phyloP scores from a whole-genome alignment of 2,888 invertebrate species.

The Nemurella pictetii region DNA sequence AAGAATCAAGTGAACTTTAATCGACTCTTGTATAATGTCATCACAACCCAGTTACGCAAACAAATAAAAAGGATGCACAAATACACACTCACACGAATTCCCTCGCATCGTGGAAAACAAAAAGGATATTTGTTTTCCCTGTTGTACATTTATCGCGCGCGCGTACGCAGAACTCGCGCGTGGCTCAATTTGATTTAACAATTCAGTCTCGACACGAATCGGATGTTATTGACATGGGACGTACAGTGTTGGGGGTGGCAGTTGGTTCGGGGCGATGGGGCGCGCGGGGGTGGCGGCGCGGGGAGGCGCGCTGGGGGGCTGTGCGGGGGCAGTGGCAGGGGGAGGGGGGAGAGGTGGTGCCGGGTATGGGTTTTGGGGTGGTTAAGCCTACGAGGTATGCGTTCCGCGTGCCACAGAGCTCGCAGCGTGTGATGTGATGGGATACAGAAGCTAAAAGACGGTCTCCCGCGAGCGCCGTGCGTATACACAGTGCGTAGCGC shows the following conservation, averaged over 20 bases:
- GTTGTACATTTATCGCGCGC: neutral
- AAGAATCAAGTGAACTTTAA: neutral
- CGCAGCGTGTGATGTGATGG: conserved; percentile 2
- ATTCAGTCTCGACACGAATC: neutral
- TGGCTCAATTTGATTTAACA: neutral
- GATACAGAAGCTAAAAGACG: conserved; percentile 19
- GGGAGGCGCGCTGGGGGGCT: neutral
- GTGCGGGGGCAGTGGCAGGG: neutral
- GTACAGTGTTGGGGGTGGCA: conserved; percentile 1
- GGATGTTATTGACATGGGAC: neutral
- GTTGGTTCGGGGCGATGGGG: neutral
- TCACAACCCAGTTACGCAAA: neutral
- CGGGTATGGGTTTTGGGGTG: neutral
- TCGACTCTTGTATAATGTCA: neutral
- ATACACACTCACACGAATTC: no score
- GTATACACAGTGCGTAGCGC: no score
- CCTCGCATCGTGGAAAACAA: no score
- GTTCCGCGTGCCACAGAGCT: conserved; percentile 2
- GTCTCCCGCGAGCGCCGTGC: neutral
- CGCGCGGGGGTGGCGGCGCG: neutral
- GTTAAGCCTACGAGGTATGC: neutral
- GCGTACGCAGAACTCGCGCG: neutral
- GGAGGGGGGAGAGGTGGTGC: neutral
- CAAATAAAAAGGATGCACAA: neutral
- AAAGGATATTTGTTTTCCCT: neutral